Conservation (phyloP, 2,888 invertebrate genomes). For the Lordiphosa andalusiaca region DNA sequence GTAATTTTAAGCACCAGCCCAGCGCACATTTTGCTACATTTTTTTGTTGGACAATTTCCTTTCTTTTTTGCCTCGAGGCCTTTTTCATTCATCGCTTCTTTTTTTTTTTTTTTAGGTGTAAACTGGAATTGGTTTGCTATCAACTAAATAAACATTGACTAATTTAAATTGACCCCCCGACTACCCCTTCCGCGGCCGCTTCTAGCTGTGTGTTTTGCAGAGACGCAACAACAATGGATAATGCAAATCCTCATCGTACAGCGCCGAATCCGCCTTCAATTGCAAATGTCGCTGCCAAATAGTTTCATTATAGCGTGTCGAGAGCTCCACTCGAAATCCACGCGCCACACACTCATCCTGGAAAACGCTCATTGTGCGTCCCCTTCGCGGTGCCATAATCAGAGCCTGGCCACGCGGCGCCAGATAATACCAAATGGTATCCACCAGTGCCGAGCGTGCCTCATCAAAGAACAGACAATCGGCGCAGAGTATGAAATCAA, state of each 20-base stretch:
- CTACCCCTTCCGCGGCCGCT: slow-evolving; percentile 4
- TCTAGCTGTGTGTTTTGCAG: slow-evolving; percentile 67
- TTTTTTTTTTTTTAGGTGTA: slow-evolving; percentile 58
- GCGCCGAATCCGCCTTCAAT: slow-evolving; percentile 82
- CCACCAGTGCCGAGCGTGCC: slow-evolving; percentile 84
- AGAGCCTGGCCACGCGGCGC: slow-evolving; percentile 84
- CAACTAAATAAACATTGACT: slow-evolving; percentile 65
- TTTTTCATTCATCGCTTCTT: slow-evolving; percentile 17
- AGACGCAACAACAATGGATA: slow-evolving; percentile 86
- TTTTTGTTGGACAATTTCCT: slow-evolving; percentile 49
- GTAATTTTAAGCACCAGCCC: slow-evolving; percentile 39
- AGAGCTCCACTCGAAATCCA: slow-evolving; percentile 83
- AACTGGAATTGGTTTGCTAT: slow-evolving; percentile 71
- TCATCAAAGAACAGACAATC: slow-evolving; percentile 91
- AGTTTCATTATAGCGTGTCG: slow-evolving; percentile 84
- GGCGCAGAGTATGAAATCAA: slow-evolving; percentile 88
- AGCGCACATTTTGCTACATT: slow-evolving; percentile 19
- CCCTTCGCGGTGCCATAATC: slow-evolving; percentile 89
- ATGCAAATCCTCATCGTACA: slow-evolving; percentile 86
- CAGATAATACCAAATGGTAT: slow-evolving; percentile 85
- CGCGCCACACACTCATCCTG: slow-evolving; percentile 83
- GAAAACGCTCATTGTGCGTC: slow-evolving; percentile 86
- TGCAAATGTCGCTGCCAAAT: slow-evolving; percentile 86
- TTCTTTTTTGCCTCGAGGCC: slow-evolving; percentile 22
- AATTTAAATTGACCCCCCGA: slow-evolving; percentile 49